Evolutionary conservation across 2,888 invertebrate species (phyloP).

Genomic region (Tromatobia lineatoria): DNA sequence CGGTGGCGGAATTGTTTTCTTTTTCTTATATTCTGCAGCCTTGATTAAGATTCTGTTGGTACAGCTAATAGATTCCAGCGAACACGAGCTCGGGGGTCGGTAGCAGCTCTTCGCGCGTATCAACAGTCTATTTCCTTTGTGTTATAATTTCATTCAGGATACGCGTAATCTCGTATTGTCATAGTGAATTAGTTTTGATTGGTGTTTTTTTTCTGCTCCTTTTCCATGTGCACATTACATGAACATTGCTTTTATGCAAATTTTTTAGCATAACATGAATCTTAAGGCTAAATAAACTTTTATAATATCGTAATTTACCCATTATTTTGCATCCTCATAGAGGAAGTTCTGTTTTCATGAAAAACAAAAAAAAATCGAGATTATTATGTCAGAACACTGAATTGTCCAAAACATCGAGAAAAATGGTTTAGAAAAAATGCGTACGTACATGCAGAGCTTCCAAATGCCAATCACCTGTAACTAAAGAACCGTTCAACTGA

Average conservation of each 20-base stretch:
- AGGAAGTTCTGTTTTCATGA: too few relatives aligned
- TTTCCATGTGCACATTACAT: not conserved
- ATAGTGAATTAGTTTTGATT: conserved; percentile 61
- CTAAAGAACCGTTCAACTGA: too few relatives aligned
- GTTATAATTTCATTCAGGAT: conserved; percentile 64
- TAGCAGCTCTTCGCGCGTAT: conserved; percentile 50
- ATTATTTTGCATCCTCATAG: too few relatives aligned
- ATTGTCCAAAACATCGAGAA: too few relatives aligned
- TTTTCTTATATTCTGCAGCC: conserved; percentile 6
- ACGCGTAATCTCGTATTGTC: conserved; percentile 63
- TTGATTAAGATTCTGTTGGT: conserved; percentile 37
- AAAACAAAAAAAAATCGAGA: too few relatives aligned
- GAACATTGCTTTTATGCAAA: not conserved
- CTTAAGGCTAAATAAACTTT: too few relatives aligned
- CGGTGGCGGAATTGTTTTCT: not conserved
- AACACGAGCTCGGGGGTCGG: conserved; percentile 7
- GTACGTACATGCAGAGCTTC: too few relatives aligned
- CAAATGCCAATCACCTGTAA: too few relatives aligned
- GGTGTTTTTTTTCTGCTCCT: conserved; percentile 30
- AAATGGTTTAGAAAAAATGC: too few relatives aligned
- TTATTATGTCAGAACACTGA: too few relatives aligned
- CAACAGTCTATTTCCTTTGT: conserved; percentile 62
- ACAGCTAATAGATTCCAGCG: not conserved
- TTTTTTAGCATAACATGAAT: not conserved
- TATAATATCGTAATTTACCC: too few relatives aligned